These are phyloP conservation scores for Polylopha cassiicola DNA, from an alignment of 2,888 invertebrate genomes.

Conservation along the genomic window DNA sequence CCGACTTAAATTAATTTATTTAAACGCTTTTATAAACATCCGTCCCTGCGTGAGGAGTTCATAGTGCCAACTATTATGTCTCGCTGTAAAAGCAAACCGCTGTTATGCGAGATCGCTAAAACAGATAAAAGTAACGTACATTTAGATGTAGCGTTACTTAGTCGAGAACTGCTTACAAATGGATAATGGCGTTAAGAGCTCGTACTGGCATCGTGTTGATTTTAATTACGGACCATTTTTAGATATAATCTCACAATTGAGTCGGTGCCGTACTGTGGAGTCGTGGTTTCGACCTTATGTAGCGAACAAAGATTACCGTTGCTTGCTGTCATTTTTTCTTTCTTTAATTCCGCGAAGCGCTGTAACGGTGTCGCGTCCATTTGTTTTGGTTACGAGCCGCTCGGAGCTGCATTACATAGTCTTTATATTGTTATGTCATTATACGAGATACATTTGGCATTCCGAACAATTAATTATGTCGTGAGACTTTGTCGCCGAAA, in stretches of 20 bases:
- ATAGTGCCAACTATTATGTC: conserved; percentile 2
- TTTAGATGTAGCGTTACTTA: conserved; percentile 16
- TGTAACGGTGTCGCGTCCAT: conserved; percentile 70
- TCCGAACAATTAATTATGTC: conserved; percentile 19
- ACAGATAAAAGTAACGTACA: conserved; percentile 3
- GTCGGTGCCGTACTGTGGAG: conserved; percentile 48
- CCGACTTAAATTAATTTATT: conserved; percentile 51
- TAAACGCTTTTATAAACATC: conserved; percentile 46
- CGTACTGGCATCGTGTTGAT: conserved; percentile 39
- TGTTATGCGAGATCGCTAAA: conserved; percentile 1
- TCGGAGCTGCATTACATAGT: conserved; percentile 20
- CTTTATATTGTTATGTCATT: conserved; percentile 28
- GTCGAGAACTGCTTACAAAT: conserved; percentile 20
- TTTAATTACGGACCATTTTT: conserved; percentile 50
- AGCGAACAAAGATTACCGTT: conserved; percentile 69
- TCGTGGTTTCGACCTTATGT: conserved; percentile 52
- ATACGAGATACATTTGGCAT: conserved; percentile 16
- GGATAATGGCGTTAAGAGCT: conserved; percentile 32
- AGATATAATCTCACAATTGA: conserved; percentile 29
- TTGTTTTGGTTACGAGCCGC: conserved; percentile 59
- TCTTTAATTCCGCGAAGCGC: conserved; percentile 69
- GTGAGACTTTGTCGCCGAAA: conserved; percentile 18
- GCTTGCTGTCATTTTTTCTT: conserved; percentile 57
- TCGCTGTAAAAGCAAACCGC: conserved; percentile 2
- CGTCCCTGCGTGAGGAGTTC: conserved; percentile 20